These are phyloP conservation scores for Julus scandinavius DNA, from an alignment of 2,888 invertebrate species.

Conservation along the genomic window DNA sequence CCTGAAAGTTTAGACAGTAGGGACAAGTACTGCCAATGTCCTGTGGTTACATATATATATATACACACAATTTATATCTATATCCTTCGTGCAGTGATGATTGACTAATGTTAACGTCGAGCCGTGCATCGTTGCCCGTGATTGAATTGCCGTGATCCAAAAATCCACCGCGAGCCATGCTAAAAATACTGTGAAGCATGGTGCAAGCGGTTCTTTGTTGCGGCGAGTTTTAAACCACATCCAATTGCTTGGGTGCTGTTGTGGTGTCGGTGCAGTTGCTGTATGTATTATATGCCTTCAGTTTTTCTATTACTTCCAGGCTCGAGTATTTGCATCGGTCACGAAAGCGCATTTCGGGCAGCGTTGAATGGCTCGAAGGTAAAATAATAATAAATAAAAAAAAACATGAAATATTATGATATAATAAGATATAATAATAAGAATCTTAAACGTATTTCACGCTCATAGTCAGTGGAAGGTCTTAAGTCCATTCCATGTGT, in stretches of 20 bases:
- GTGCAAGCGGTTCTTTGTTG: neutral
- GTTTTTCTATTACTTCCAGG: neutral
- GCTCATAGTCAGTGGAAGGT: slow-evolving; percentile 54
- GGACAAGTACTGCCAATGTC: slow-evolving; percentile 54
- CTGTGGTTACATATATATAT: slow-evolving; percentile 51
- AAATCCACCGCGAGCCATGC: neutral
- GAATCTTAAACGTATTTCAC: slow-evolving; percentile 40
- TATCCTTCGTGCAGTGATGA: slow-evolving; percentile 49
- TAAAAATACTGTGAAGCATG: neutral
- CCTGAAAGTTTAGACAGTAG: slow-evolving; percentile 55
- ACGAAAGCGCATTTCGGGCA: neutral
- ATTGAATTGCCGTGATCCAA: neutral
- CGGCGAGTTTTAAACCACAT: neutral
- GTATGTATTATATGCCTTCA: neutral
- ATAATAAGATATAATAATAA: slow-evolving; percentile 52
- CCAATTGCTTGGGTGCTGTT: neutral
- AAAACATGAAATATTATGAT: slow-evolving; percentile 1
- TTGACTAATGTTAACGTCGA: slow-evolving; percentile 11
- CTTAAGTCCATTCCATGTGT: slow-evolving; percentile 51
- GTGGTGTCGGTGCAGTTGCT: neutral
- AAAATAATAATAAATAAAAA: neutral
- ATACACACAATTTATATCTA: slow-evolving; percentile 48
- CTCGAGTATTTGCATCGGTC: neutral
- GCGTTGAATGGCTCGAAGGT: neutral
- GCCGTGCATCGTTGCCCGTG: neutral